Evolutionary conservation across 2,888 invertebrate genomes (phyloP).

Genomic region (Melinopterus prodromus): DNA sequence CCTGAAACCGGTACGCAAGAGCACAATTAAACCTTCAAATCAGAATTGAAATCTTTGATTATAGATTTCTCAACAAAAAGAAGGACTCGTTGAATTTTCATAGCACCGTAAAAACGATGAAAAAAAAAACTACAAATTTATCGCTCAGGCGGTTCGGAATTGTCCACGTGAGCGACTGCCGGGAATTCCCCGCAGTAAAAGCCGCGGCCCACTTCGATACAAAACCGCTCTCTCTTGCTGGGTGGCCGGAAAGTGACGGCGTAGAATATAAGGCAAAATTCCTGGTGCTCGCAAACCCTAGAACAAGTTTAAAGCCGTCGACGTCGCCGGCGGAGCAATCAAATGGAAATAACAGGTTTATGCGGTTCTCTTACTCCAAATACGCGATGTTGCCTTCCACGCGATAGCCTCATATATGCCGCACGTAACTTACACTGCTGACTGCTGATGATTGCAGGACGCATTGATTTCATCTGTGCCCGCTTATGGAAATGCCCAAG

Average conservation of each 20-base stretch:
- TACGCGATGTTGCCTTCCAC: neutral
- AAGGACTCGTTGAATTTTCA: too few species aligned
- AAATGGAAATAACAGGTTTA: conserved; percentile 4
- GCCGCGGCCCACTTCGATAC: neutral
- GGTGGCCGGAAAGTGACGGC: neutral
- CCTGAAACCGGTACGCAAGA: too few species aligned
- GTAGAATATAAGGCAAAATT: neutral
- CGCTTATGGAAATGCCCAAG: neutral
- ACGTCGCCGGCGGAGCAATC: neutral
- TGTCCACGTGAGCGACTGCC: neutral
- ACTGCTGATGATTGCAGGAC: neutral
- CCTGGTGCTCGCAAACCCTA: neutral
- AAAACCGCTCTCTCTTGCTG: neutral
- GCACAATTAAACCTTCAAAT: too few species aligned
- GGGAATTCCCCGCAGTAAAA: neutral
- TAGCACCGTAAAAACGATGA: too few species aligned
- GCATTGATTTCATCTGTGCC: neutral
- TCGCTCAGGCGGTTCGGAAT: neutral
- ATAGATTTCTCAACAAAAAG: too few species aligned
- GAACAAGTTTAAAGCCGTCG: neutral
- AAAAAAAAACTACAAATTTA: too few species aligned
- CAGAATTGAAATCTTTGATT: too few species aligned
- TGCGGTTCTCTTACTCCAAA: neutral
- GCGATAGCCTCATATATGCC: neutral
- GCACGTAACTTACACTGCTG: neutral